These are phyloP conservation scores for Clepsis dumicolana DNA, from an alignment of 2,888 invertebrate species.

Conservation along the genomic window DNA sequence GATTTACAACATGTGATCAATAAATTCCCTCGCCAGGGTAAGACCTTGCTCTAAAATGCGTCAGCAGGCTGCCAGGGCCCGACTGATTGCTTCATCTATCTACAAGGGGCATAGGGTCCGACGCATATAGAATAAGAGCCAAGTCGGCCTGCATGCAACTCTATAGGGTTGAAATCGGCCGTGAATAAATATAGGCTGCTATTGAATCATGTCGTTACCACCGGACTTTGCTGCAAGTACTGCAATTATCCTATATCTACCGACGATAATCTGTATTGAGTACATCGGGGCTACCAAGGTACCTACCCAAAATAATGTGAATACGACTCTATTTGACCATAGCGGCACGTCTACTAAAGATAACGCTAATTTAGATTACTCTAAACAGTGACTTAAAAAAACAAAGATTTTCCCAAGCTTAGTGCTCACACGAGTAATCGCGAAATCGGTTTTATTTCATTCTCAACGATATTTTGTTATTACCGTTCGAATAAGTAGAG, in stretches of 20 bases:
- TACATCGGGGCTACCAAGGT: too few species aligned
- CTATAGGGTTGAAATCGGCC: neutral
- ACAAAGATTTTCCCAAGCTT: too few species aligned
- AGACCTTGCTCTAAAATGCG: conserved; percentile 68
- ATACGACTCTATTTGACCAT: too few species aligned
- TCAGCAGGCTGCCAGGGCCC: conserved; percentile 73
- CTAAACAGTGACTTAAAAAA: too few species aligned
- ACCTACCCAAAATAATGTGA: too few species aligned
- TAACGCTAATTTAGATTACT: too few species aligned
- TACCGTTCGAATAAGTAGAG: neutral
- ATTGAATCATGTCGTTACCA: neutral
- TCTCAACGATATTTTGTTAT: neutral
- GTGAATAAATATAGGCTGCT: neutral
- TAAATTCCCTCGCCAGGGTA: conserved; percentile 71
- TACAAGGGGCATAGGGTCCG: conserved; percentile 62
- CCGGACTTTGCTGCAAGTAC: neutral
- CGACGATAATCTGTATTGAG: too few species aligned
- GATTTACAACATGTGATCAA: conserved; percentile 79
- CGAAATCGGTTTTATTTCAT: neutral
- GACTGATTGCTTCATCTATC: conserved; percentile 82
- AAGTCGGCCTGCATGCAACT: conserved; percentile 55
- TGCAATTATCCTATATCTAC: neutral
- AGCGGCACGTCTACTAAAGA: too few species aligned
- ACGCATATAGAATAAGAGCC: conserved; percentile 74
- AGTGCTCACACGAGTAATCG: too few species aligned